A percentile compares a stretch with the other conserved stretches of the same genome.
phyloP scores from a whole-genome alignment of 2,888 invertebrate species.

The Blera fallax region DNA sequence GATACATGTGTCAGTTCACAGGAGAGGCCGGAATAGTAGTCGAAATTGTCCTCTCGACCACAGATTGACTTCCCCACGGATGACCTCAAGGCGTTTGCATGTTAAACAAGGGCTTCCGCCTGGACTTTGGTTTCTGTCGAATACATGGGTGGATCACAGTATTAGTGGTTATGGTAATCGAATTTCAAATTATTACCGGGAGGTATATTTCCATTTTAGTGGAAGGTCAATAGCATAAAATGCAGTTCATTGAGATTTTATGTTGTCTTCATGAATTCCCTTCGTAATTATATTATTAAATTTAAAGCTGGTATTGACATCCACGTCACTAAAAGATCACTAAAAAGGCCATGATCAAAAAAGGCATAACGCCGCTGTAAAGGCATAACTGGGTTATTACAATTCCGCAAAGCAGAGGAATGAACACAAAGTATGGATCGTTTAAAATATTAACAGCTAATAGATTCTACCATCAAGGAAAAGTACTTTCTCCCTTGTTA shows the following conservation, averaged over 20 bases:
- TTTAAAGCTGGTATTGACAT: neutral
- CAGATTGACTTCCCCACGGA: slow-evolving; percentile 44
- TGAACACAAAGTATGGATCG: too few species aligned
- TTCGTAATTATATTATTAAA: slow-evolving; percentile 19
- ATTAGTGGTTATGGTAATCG: slow-evolving; percentile 78
- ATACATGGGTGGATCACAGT: neutral
- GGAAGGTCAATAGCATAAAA: neutral
- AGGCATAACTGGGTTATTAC: too few species aligned
- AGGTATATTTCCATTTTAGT: slow-evolving; percentile 73
- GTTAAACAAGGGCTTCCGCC: slow-evolving; percentile 42
- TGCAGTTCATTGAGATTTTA: neutral
- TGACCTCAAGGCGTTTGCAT: slow-evolving; percentile 52
- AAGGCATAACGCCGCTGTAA: too few species aligned
- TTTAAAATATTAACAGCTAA: too few species aligned
- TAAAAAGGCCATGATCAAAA: too few species aligned
- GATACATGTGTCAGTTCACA: slow-evolving; percentile 55
- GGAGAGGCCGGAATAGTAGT: slow-evolving; percentile 24
- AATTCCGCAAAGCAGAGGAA: too few species aligned
- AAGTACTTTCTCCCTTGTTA: too few species aligned
- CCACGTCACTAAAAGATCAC: too few species aligned
- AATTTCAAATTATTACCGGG: slow-evolving; percentile 79
- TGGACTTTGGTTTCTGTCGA: slow-evolving; percentile 10
- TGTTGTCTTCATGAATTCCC: slow-evolving; percentile 15
- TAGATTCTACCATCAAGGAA: too few species aligned
- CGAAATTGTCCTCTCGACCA: slow-evolving; percentile 7